phyloP scores from a whole-genome alignment of 1,140 invertebrate genomes.

The Elysia chlorotica region DNA sequence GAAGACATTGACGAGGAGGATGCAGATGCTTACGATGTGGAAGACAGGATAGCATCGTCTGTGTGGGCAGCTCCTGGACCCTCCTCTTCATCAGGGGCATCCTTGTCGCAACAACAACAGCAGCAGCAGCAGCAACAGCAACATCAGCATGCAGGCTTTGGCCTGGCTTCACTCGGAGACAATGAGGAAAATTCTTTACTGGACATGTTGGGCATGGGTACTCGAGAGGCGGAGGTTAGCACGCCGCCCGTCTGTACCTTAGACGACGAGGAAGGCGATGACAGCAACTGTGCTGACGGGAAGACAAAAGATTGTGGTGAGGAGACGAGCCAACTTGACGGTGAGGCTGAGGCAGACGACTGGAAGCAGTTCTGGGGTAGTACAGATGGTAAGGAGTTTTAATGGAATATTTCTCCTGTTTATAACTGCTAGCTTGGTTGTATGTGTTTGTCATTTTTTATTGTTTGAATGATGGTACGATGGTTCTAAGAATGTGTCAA shows the following conservation, averaged over 20 bases:
- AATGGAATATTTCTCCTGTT: too few relatives aligned
- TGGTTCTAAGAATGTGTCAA: too few relatives aligned
- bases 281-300: not conserved
- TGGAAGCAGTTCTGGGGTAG: conserved; percentile 10
- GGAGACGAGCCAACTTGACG: too few relatives aligned
- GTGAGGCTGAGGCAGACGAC: not conserved
- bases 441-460: not conserved
- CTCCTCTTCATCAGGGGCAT: not conserved
- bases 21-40: too few relatives aligned
- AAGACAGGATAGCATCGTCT: too few relatives aligned
- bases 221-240: conserved; percentile 13
- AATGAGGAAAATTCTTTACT: not conserved
- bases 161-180: not conserved
- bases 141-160: not conserved
- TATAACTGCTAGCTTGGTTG: too few relatives aligned
- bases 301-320: too few relatives aligned
- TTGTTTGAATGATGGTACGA: too few relatives aligned
- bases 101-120: not conserved
- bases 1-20: too few relatives aligned
- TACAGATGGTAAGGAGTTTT: too few relatives aligned
- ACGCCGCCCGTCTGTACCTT: not conserved
- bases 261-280: not conserved
- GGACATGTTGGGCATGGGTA: conserved; percentile 9
- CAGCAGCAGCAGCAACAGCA: not conserved
- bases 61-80: too few relatives aligned